A percentile compares a stretch with the other conserved stretches of the same genome.
Evolutionary conservation across 2,113 vertebrate genomes (phyloP).

Genomic region (Microcebus lehilahytsara): DNA sequence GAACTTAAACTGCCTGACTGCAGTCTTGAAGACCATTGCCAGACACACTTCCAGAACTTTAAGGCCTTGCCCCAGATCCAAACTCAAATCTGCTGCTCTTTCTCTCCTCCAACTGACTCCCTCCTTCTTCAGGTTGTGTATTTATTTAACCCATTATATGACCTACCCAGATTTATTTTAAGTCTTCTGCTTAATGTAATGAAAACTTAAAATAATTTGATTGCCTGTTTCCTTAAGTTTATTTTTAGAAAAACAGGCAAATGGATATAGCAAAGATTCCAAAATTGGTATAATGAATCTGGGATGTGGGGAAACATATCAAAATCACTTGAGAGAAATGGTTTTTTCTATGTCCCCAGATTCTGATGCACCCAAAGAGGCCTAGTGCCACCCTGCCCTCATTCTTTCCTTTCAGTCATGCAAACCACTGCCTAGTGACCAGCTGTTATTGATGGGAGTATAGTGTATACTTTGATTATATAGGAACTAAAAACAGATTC

Average conservation of each 20-base stretch:
- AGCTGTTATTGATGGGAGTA: neutral
- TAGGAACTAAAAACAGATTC: neutral
- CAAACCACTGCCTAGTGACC: neutral
- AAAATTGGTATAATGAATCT: neutral
- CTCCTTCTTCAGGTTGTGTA: neutral
- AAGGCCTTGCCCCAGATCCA: neutral
- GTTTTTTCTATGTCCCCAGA: neutral
- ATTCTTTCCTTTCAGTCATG: neutral
- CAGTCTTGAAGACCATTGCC: neutral
- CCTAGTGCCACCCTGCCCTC: neutral
- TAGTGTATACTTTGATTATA: neutral
- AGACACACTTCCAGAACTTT: neutral
- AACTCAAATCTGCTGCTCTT: neutral
- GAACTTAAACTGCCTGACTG: neutral
- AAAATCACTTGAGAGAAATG: neutral
- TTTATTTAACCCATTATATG: neutral
- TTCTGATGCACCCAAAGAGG: neutral
- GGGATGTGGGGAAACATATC: neutral
- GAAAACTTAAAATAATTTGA: neutral
- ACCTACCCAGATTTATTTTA: neutral
- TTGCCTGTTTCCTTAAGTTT: neutral
- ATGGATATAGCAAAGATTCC: neutral
- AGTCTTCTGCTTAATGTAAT: neutral
- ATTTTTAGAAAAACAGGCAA: neutral
- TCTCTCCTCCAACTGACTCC: neutral